A percentile compares a stretch with the other conserved stretches of the same genome.
phyloP scores from a whole-genome alignment of 2,888 invertebrate species.

The Leptopilina syphax region DNA sequence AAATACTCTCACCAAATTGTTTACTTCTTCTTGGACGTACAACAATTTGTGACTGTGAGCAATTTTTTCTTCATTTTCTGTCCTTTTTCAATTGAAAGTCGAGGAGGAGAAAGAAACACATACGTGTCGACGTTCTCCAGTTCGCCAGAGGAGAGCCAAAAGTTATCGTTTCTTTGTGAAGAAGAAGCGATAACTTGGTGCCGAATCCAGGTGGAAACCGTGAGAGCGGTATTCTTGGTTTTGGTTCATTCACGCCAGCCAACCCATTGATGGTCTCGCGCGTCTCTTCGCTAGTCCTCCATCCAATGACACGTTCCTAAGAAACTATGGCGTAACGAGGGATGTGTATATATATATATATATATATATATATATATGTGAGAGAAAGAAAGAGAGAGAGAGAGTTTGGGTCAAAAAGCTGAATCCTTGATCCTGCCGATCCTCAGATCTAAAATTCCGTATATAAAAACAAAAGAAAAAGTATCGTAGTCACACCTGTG shows the following conservation, averaged over 20 bases:
- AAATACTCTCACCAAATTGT: too few relatives aligned
- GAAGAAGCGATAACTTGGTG: slow-evolving; percentile 60
- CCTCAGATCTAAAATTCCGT: slow-evolving; percentile 5
- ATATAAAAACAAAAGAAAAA: slow-evolving; percentile 24
- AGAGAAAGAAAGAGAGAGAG: slow-evolving; percentile 11
- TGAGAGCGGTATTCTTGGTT: slow-evolving; percentile 74
- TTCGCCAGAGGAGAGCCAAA: slow-evolving; percentile 45
- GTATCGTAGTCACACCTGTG: slow-evolving; percentile 69
- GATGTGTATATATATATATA: too few relatives aligned
- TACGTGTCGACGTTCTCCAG: slow-evolving; percentile 17
- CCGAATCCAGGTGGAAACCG: slow-evolving; percentile 64
- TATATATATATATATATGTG: too few relatives aligned
- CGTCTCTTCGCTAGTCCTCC: slow-evolving; percentile 48
- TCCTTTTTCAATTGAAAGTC: not conserved
- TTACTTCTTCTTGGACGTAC: too few relatives aligned
- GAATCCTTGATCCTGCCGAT: slow-evolving; percentile 55
- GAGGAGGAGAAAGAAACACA: too few relatives aligned
- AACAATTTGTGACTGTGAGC: not conserved
- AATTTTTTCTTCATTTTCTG: not conserved
- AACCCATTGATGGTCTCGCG: slow-evolving; percentile 72
- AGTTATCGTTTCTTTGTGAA: slow-evolving; percentile 61
- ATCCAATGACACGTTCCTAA: slow-evolving; percentile 64
- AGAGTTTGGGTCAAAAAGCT: slow-evolving; percentile 60
- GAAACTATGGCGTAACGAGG: slow-evolving; percentile 74
- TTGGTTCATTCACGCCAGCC: slow-evolving; percentile 75